phyloP scores from a whole-genome alignment of 2,888 invertebrate species.

The Tiliacea citrago region DNA sequence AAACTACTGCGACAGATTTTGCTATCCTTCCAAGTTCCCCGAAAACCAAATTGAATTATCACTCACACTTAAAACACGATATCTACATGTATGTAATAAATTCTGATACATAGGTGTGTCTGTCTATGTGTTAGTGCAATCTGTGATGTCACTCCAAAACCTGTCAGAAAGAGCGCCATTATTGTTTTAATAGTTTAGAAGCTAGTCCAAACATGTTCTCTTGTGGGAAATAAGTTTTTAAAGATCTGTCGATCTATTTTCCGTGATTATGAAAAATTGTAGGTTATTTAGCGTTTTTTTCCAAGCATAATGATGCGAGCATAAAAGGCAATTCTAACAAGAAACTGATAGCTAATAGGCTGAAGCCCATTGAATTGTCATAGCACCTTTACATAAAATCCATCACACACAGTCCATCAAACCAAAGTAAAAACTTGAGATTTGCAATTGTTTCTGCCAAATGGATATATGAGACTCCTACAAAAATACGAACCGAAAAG shows the following conservation, averaged over 20 bases:
- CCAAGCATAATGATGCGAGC: not conserved
- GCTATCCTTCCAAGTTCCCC: conserved; percentile 33
- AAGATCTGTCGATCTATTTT: conserved; percentile 20
- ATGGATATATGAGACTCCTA: not conserved
- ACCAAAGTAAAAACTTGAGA: not conserved
- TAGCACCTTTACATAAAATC: not conserved
- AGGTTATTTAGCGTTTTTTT: not conserved
- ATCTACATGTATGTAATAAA: conserved; percentile 63
- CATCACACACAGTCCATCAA: not conserved
- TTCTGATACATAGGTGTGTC: conserved; percentile 66
- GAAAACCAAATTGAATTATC: conserved; percentile 56
- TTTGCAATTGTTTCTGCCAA: not conserved
- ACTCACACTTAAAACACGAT: conserved; percentile 51
- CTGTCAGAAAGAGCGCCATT: conserved; percentile 71
- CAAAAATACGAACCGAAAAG: not conserved
- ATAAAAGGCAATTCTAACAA: not conserved
- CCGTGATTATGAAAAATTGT: conserved; percentile 2
- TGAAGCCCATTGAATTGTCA: not conserved
- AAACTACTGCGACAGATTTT: conserved; percentile 6
- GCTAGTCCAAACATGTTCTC: conserved; percentile 55
- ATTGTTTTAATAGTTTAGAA: conserved; percentile 50
- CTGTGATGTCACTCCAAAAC: conserved; percentile 84
- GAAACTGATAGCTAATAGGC: not conserved
- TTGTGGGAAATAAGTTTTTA: conserved; percentile 44
- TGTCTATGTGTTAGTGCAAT: conserved; percentile 75